These are phyloP conservation scores for Brachypodius melanocephalos DNA, from an alignment of 2,113 vertebrate species.

Conservation along the genomic window DNA sequence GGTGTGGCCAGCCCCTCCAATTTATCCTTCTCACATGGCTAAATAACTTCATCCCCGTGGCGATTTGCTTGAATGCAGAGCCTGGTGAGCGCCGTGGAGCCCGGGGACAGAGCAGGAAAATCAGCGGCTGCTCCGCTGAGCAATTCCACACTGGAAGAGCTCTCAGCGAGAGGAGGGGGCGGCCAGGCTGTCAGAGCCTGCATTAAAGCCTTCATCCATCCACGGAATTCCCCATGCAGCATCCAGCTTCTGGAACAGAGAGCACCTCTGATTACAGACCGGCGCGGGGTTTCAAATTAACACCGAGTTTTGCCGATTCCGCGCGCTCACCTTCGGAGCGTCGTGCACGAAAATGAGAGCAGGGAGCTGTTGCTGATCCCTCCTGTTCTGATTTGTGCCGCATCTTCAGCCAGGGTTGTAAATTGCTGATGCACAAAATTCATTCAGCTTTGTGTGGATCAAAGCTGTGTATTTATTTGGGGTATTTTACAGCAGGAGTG, in stretches of 20 bases:
- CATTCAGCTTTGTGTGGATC: background rate
- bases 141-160: background rate
- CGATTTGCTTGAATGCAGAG: conserved; percentile 40
- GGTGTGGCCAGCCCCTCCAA: background rate
- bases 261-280: background rate
- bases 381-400: accelerated
- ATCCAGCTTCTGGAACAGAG: background rate
- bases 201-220: background rate
- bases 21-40: conserved; percentile 28
- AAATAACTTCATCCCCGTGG: conserved; percentile 29
- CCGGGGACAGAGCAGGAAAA: background rate
- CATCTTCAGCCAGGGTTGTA: background rate
- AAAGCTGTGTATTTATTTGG: background rate
- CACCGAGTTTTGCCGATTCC: accelerated
- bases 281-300: background rate
- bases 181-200: background rate
- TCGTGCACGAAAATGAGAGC: background rate
- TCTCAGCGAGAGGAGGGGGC: background rate
- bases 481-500: background rate
- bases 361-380: background rate
- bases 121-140: background rate
- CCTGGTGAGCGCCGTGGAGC: background rate
- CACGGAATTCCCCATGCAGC: background rate
- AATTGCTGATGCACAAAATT: background rate
- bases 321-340: accelerated